Conservation (phyloP, 2,888 invertebrate genomes). For the Schizaphis graminum region DNA sequence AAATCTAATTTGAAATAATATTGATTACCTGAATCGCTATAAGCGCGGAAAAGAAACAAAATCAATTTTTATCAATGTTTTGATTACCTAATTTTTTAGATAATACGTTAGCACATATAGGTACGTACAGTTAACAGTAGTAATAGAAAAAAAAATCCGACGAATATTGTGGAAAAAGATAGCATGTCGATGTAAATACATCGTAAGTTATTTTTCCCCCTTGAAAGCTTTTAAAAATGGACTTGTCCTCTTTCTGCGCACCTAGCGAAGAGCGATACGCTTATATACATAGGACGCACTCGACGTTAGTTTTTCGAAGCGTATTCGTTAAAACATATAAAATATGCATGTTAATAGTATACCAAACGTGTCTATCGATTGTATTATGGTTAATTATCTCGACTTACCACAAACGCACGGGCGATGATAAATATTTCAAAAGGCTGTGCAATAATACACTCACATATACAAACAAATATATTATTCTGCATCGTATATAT, state of each 20-base stretch:
- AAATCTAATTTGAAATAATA: neutral
- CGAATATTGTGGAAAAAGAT: neutral
- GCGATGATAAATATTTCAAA: constrained; percentile 14
- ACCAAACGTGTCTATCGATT: neutral
- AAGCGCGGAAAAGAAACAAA: neutral
- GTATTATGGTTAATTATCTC: neutral
- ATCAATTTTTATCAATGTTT: neutral
- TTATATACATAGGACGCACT: neutral
- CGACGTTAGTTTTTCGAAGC: neutral
- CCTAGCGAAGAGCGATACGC: neutral
- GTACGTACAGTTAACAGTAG: neutral
- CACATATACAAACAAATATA: neutral
- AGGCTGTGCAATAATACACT: neutral
- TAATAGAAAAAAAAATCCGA: neutral
- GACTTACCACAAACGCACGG: neutral
- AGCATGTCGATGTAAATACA: neutral
- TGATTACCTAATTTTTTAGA: neutral
- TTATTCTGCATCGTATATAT: neutral
- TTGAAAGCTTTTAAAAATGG: neutral
- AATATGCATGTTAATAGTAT: constrained; percentile 1
- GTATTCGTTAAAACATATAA: neutral
- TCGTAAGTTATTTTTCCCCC: neutral
- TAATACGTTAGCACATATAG: neutral
- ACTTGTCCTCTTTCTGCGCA: neutral
- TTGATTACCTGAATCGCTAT: neutral